These are phyloP conservation scores for Atta cephalotes DNA, from an alignment of 1,140 invertebrate genomes.

Conservation along the genomic window DNA sequence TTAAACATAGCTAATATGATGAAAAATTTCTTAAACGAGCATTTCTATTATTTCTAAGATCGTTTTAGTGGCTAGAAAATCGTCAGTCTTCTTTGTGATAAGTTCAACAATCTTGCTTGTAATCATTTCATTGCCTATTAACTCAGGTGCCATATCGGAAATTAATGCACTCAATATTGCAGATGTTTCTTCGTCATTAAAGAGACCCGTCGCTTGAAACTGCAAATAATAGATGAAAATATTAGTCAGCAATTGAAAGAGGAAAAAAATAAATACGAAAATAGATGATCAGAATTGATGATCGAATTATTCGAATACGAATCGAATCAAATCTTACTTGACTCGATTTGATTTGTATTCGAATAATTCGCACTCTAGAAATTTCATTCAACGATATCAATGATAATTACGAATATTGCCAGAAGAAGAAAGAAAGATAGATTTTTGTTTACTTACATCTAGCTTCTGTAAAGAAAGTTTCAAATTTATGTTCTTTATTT, in stretches of 20 bases:
- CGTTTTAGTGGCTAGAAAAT: background rate
- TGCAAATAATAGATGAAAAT: slow-evolving; percentile 31
- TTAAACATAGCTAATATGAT: background rate
- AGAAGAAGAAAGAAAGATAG: background rate
- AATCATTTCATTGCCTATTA: slow-evolving; percentile 47
- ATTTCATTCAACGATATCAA: background rate
- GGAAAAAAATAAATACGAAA: background rate
- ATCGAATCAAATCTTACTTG: too few species aligned
- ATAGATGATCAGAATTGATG: too few species aligned
- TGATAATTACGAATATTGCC: background rate
- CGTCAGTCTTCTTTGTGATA: background rate
- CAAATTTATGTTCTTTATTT: background rate
- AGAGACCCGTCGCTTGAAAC: slow-evolving; percentile 67
- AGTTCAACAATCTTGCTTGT: background rate
- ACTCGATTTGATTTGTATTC: too few species aligned
- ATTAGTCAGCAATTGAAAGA: background rate
- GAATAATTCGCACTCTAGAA: too few species aligned
- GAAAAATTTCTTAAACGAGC: background rate
- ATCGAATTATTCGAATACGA: too few species aligned
- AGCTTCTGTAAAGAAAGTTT: slow-evolving; percentile 12
- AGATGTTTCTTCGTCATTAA: slow-evolving; percentile 64
- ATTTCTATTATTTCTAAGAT: background rate
- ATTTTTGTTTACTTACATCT: slow-evolving; percentile 62
- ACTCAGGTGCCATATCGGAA: slow-evolving; percentile 62
- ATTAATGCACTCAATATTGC: slow-evolving; percentile 45